Base-by-base conservation (phyloP, 1,140 invertebrate genomes). In the Rhopalosiphum maidis region DNA sequence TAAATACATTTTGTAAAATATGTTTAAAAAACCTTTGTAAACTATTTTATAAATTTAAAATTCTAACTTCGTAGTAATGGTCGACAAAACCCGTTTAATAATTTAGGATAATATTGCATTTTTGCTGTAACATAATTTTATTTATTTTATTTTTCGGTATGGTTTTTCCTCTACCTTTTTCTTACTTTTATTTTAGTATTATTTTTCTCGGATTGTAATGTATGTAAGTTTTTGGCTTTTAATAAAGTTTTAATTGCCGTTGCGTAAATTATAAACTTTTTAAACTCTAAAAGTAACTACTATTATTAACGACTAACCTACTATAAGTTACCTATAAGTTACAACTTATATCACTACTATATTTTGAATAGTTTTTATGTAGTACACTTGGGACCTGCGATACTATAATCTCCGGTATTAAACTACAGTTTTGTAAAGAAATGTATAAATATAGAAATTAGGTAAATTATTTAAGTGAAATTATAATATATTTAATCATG, bases 241-340 rank as follows among this genome's bases (percentile, higher is more conserved):
- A 37, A 83, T 92, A 83, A 92, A 83, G 68, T 92, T 92, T 92
- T 51, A 83, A 92, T 48, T 91, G 18, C 30, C 68, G 37, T 48
- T 25, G 46, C 68, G 51, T 92, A 92, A 83, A 51, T 92, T 83
- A 92, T 83, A 43, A 93, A 93, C 77, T 93, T 55, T 55, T 41
- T 41, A 93, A 93, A 93, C 91, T 93, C 91, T 86, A 55, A 54
- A 85, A 83, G 37, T 48, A 48, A 92, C 43, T 83, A 35, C 68
- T 46, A 77, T 77, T 85, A 43, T 48, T 83, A 92, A 92, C 30
- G n/a, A 77, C 60, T 46, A 82, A 51, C 60, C 68, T 35, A 91
- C 55, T 54, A 41, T 51, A n/a, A 37, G n/a, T 37, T 83, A 68
- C 48, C 11, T 51, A 46, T 46, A 46, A 51, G 15, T 51, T 51